Conservation (phyloP, 2,113 vertebrate genomes). For the Chroicocephalus ridibundus region DNA sequence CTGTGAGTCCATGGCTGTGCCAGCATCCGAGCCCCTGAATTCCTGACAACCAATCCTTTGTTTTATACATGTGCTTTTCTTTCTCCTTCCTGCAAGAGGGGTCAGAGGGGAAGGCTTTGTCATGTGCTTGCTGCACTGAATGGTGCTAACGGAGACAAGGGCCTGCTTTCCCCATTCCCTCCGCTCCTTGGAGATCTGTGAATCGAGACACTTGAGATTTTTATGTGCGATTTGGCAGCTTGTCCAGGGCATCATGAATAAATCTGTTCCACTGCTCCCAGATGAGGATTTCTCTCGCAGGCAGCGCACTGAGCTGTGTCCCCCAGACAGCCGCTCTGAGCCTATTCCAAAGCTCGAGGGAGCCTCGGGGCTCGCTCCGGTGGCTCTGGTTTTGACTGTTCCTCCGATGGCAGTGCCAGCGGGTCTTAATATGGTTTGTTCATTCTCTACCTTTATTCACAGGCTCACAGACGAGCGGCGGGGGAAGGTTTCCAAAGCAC, state of each 20-base stretch:
- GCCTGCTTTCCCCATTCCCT: neutral
- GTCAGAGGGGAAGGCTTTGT: neutral
- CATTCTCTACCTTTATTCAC: neutral
- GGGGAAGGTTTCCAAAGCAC: neutral
- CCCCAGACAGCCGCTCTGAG: neutral
- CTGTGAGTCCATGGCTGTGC: neutral
- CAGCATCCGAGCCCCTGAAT: neutral
- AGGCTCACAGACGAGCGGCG: neutral
- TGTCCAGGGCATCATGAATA: neutral
- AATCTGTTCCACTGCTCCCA: neutral
- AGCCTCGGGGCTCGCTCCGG: fast-evolving
- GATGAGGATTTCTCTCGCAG: neutral
- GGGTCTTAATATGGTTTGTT: neutral
- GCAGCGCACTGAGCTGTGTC: neutral
- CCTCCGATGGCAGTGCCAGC: neutral
- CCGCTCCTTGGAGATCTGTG: neutral
- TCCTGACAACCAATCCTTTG: neutral
- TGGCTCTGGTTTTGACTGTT: neutral
- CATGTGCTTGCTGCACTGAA: neutral
- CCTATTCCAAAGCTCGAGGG: neutral
- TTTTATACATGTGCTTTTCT: neutral
- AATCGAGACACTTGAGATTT: neutral
- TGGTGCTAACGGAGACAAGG: neutral
- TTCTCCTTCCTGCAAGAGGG: neutral
- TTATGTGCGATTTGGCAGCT: neutral